phyloP scores from a whole-genome alignment of 1,140 invertebrate genomes.

The Leucophenga varia region DNA sequence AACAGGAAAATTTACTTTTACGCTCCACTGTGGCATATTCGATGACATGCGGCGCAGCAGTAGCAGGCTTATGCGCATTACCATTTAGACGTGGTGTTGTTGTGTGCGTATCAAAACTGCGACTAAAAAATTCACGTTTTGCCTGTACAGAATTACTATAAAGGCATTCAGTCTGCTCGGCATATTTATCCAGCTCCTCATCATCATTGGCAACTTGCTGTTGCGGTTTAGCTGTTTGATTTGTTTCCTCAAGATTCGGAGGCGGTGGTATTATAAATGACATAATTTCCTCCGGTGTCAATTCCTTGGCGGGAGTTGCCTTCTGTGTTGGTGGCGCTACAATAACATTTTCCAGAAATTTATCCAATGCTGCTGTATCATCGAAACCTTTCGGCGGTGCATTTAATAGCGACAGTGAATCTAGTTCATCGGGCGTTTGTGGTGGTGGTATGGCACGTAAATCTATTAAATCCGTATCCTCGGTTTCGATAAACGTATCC shows the following conservation, averaged over 20 bases:
- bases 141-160: conserved; percentile 49
- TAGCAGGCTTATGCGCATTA: conserved; percentile 12
- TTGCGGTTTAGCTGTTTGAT: conserved; percentile 25
- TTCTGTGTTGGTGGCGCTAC: conserved; percentile 75
- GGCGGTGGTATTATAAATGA: conserved; percentile 81
- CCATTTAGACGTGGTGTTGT: conserved; percentile 3
- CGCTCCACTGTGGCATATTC: conserved; percentile 69
- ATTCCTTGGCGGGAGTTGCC: conserved; percentile 68
- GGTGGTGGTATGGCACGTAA: conserved; percentile 84
- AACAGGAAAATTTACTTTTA: conserved; percentile 69
- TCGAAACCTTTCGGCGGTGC: conserved; percentile 74
- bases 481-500: conserved; percentile 63
- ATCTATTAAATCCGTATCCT: conserved; percentile 90
- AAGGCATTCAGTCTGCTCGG: conserved; percentile 25
- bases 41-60: conserved; percentile 57
- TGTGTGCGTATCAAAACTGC: neutral
- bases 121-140: conserved; percentile 41
- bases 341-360: conserved; percentile 79
- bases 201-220: neutral
- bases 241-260: conserved; percentile 57
- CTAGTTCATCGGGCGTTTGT: conserved; percentile 75
- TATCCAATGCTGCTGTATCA: conserved; percentile 71
- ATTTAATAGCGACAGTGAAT: conserved; percentile 65
- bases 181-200: neutral
- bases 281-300: conserved; percentile 76